A percentile compares a stretch with the other conserved stretches of the same genome.
These are phyloP conservation scores for Furcifer pardalis DNA, from an alignment of 2,797 vertebrate genomes.

Conservation along the genomic window DNA sequence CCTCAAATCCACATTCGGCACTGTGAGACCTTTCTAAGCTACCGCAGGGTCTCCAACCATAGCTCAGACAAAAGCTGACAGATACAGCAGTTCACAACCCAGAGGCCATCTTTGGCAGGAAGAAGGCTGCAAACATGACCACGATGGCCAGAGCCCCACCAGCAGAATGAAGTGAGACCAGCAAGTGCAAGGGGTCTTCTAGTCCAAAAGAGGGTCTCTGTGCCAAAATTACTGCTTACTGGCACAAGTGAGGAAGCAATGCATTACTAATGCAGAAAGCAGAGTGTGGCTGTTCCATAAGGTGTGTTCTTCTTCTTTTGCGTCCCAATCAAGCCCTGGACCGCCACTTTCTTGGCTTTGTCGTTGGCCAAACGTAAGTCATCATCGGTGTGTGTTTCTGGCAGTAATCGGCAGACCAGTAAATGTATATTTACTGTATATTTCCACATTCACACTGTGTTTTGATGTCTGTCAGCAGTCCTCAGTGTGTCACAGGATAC, in stretches of 20 bases:
- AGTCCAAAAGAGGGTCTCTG: not conserved
- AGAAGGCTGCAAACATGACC: not conserved
- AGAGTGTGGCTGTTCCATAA: not conserved
- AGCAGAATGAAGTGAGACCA: too few relatives aligned
- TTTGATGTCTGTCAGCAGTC: too few relatives aligned
- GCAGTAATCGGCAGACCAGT: too few relatives aligned
- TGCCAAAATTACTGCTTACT: not conserved
- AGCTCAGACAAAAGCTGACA: constrained; percentile 4
- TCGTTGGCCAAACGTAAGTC: too few relatives aligned
- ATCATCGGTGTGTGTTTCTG: too few relatives aligned
- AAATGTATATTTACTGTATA: too few relatives aligned
- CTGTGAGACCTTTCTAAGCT: constrained; percentile 10
- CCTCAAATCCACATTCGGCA: constrained; percentile 24
- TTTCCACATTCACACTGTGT: too few relatives aligned
- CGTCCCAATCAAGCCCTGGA: too few relatives aligned
- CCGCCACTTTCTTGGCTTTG: too few relatives aligned
- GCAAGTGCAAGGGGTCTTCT: not conserved
- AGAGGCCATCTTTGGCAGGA: not conserved
- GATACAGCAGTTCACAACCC: not conserved
- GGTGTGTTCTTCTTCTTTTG: too few relatives aligned
- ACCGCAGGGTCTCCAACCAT: not conserved
- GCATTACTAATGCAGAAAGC: too few relatives aligned
- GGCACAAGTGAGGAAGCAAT: not conserved
- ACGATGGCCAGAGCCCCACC: not conserved
- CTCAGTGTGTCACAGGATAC: too few relatives aligned